Percentiles rank a stretch among this genome's conserved stretches.
These are phyloP conservation scores for Amphimedon queenslandica DNA, from an alignment of 37 sponge, comb jelly and placozoan species.

Conservation along the genomic window DNA sequence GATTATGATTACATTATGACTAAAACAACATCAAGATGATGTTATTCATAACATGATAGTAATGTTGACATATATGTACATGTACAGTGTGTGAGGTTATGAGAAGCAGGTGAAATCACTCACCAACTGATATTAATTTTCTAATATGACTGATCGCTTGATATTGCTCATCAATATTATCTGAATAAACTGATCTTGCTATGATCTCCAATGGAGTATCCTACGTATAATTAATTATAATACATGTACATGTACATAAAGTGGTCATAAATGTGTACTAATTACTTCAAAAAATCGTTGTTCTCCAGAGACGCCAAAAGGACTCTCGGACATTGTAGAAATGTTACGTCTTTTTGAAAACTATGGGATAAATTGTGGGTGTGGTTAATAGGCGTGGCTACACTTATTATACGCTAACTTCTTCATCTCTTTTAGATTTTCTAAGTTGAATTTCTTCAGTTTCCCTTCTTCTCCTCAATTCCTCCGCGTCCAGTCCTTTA, in stretches of 20 bases:
- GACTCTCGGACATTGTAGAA: not conserved
- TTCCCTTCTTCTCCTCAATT: slow-evolving; percentile 59
- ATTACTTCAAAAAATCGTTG: not conserved
- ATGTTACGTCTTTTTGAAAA: slow-evolving; percentile 6
- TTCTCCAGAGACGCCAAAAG: too few species aligned
- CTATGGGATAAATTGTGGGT: not conserved
- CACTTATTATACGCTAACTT: slow-evolving; percentile 16
- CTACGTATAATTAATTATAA: slow-evolving; percentile 19
- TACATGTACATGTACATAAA: not conserved
- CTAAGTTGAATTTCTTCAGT: slow-evolving; percentile 73
- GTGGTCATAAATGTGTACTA: not conserved
- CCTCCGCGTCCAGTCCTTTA: slow-evolving; percentile 62
- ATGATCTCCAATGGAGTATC: slow-evolving; percentile 37
- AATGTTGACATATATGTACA: too few species aligned
- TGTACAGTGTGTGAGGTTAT: too few species aligned
- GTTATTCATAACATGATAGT: too few species aligned
- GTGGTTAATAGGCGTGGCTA: not conserved
- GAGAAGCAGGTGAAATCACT: too few species aligned
- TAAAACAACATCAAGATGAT: too few species aligned
- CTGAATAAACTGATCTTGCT: slow-evolving; percentile 20
- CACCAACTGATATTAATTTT: too few species aligned
- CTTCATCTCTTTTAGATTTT: slow-evolving; percentile 79
- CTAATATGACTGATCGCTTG: slow-evolving; percentile 37
- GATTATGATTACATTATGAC: too few species aligned
- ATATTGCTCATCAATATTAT: slow-evolving; percentile 14